Conservation (phyloP, 1,140 invertebrate species). For the Lepidotrigona ventralis region DNA sequence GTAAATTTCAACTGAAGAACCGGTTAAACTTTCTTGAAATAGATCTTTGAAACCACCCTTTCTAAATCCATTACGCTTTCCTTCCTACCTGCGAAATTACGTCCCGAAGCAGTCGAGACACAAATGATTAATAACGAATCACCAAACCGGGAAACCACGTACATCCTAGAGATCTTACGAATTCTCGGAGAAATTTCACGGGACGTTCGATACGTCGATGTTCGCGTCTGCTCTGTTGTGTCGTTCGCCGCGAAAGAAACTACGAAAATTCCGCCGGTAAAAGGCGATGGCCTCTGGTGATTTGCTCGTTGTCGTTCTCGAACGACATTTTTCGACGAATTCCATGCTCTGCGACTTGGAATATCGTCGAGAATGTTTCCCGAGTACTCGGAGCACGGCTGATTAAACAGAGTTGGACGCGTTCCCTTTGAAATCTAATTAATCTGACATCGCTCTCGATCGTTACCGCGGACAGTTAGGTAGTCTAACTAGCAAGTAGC, state of each 20-base stretch:
- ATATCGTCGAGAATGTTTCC: neutral
- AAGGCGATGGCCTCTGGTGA: too few species aligned
- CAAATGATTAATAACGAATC: constrained; percentile 12
- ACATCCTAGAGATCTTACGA: neutral
- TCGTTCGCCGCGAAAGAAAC: neutral
- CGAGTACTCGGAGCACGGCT: neutral
- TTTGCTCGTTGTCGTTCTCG: neutral
- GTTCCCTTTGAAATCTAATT: constrained; percentile 61
- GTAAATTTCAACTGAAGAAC: neutral
- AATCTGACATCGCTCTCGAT: constrained; percentile 58
- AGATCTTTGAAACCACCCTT: neutral
- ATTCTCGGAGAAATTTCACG: constrained; percentile 7
- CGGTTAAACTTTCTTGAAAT: neutral
- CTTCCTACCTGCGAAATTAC: neutral
- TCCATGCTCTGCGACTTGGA: neutral
- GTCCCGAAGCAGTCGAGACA: neutral
- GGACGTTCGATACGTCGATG: neutral
- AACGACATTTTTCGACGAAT: constrained; percentile 28
- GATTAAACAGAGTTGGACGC: constrained; percentile 37
- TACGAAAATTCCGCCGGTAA: constrained; percentile 15
- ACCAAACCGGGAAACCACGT: too few species aligned
- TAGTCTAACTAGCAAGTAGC: constrained; percentile 67
- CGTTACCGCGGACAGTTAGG: constrained; percentile 58
- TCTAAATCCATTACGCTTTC: neutral
- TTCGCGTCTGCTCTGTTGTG: neutral